These are phyloP conservation scores for Xenopus petersii DNA, from an alignment of 2,797 vertebrate species.

Conservation along the genomic window DNA sequence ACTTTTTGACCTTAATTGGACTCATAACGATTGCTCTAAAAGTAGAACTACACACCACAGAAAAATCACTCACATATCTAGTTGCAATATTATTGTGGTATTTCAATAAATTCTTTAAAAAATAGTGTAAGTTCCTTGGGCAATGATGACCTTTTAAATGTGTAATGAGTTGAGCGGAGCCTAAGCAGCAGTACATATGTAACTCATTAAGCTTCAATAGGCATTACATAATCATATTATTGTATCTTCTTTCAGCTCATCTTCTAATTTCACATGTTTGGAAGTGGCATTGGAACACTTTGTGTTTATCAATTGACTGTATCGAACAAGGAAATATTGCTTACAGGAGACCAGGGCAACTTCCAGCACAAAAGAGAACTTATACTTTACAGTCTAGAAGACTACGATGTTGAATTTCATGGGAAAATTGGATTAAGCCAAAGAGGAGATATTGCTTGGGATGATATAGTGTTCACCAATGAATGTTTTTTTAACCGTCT, in stretches of 20 bases:
- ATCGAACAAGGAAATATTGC: conserved; percentile 54
- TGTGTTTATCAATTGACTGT: conserved; percentile 65
- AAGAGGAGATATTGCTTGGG: conserved; percentile 77
- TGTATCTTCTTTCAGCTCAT: conserved; percentile 68
- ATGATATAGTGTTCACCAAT: conserved; percentile 82
- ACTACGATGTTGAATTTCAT: conserved; percentile 81
- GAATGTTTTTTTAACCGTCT: conserved; percentile 68
- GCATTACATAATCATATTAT: not conserved
- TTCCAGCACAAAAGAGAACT: conserved; percentile 78
- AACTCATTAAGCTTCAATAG: no score
- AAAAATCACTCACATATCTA: no score
- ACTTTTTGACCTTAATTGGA: no score
- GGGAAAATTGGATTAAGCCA: conserved; percentile 71
- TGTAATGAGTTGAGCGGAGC: no score
- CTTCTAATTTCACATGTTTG: conserved; percentile 85
- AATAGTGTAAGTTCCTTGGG: no score
- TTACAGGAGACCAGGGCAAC: conserved; percentile 82
- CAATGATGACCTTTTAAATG: no score
- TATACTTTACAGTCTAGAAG: conserved; percentile 58
- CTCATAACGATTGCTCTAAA: no score
- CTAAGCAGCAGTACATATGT: no score
- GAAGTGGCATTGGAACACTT: conserved; percentile 71
- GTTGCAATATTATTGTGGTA: no score
- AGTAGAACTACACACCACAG: no score
- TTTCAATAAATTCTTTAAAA: no score